Base-by-base conservation (phyloP, 2,113 vertebrate species). In the Calypte anna region DNA sequence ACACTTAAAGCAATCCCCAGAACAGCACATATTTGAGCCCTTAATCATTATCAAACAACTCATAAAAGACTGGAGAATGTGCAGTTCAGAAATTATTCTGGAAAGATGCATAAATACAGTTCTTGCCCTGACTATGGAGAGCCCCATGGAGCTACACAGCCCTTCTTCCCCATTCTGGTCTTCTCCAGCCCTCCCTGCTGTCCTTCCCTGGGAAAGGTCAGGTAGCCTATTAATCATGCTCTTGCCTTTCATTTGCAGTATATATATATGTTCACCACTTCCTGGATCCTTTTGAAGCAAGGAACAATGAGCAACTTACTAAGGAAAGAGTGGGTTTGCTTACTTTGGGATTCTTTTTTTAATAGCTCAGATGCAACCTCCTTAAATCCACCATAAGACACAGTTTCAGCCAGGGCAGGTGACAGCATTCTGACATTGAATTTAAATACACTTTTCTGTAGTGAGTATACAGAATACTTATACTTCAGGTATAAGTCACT, bases 71-170 rank as follows among this genome's bases (percentile, higher is more conserved):
- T 30, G 55, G 57, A 38, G 53, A 75, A 53, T 43, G 68, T 0
- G 0, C 1, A 3, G 28, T 38, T 94, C 57, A 70, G 64, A 70
- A 92, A 61, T 67, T 12, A 48, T n/a, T 51, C 57, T 68, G 64
- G 64, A 77, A 58, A 77, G 58, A 12, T 14, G 43, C 36, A 43
- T n/a, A 61, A 82, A 57, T 36, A 59, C 46, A 64, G 67, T n/a
- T 44, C 50, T 66, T 82, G 50, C 20, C 36, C 40, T 0, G 3
- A 0, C 3, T 38, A 19, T 0, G 0, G 31, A 81, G 30, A 53
- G n/a, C 36, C 23, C 30, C 2, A 0, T 20, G 55, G 48, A 85
- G 51, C 81, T 68, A 50, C 0, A 0, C 36, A 53, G 55, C 43
- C 20, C 31, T 77, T 40, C 57, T 54, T 90, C 59, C 36, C 77